Evolutionary conservation across 37 sponge, comb jelly and placozoan species (phyloP).

Genomic region (Bolinopsis microptera): DNA sequence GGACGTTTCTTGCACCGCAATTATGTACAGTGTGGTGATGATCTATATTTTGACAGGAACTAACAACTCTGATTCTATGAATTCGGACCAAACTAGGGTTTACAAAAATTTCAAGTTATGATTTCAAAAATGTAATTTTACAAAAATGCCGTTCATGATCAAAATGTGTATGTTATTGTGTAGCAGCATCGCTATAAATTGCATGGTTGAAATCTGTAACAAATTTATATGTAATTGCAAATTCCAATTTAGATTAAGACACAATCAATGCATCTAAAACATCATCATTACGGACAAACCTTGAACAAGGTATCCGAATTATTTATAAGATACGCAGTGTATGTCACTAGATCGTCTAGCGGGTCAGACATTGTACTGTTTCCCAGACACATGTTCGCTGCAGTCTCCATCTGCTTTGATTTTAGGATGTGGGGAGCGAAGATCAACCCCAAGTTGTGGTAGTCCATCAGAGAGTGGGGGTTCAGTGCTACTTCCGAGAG

Average conservation of each 20-base stretch:
- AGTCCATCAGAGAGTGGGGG: conserved; percentile 14
- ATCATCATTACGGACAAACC: background rate
- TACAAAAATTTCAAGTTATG: too few relatives aligned
- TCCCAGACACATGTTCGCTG: conserved; percentile 28
- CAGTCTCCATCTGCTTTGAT: conserved; percentile 38
- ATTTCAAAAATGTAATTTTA: too few relatives aligned
- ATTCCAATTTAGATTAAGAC: too few relatives aligned
- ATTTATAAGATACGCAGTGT: background rate
- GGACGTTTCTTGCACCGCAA: background rate
- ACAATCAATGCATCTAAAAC: too few relatives aligned
- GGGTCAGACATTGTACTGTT: conserved; percentile 8
- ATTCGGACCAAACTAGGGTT: background rate
- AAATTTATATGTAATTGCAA: too few relatives aligned
- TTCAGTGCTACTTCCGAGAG: conserved; percentile 29
- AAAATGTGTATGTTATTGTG: too few relatives aligned
- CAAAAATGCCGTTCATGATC: too few relatives aligned
- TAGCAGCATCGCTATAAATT: too few relatives aligned
- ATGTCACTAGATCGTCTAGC: conserved; percentile 32
- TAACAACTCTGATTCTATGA: too few relatives aligned
- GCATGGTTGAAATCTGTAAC: too few relatives aligned
- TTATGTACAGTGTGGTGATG: background rate
- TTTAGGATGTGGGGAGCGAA: conserved; percentile 54
- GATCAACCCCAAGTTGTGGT: conserved; percentile 55
- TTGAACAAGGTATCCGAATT: background rate
- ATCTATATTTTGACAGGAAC: background rate